phyloP scores from a whole-genome alignment of 2,113 vertebrate species.

The Channa argus region DNA sequence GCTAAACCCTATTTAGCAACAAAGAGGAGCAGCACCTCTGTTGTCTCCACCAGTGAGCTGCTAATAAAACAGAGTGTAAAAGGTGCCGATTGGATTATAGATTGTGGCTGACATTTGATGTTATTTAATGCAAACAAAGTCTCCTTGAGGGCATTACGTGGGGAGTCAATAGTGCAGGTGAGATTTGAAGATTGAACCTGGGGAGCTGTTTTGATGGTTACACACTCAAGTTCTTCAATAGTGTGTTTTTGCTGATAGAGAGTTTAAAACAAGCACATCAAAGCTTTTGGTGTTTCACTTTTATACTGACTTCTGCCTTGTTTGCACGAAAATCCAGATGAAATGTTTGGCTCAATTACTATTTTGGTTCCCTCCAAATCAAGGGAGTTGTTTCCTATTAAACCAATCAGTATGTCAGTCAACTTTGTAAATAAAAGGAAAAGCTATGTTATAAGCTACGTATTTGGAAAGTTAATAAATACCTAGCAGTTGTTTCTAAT shows the following conservation, averaged over 20 bases:
- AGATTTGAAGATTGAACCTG: slow-evolving; percentile 41
- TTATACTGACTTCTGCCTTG: slow-evolving; percentile 15
- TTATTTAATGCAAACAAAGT: slow-evolving; percentile 71
- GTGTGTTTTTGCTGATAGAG: slow-evolving; percentile 21
- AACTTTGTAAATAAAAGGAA: neutral
- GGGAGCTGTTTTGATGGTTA: slow-evolving; percentile 27
- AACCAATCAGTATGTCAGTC: slow-evolving; percentile 16
- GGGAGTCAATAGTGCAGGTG: slow-evolving; percentile 38
- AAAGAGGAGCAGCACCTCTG: slow-evolving; percentile 70
- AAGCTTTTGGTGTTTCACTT: slow-evolving; percentile 31
- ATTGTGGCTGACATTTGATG: slow-evolving; percentile 64
- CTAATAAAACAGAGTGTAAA: slow-evolving; percentile 62
- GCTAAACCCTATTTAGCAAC: slow-evolving; percentile 70
- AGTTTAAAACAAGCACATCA: slow-evolving; percentile 29
- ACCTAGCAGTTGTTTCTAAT: slow-evolving; percentile 2
- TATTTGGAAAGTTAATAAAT: slow-evolving; percentile 5
- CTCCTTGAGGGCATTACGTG: slow-evolving; percentile 52
- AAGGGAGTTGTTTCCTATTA: slow-evolving; percentile 31
- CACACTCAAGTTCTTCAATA: neutral
- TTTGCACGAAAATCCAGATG: slow-evolving; percentile 37
- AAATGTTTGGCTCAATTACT: slow-evolving; percentile 21
- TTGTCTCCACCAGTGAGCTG: slow-evolving; percentile 61
- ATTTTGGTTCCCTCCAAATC: slow-evolving; percentile 35
- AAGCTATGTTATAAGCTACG: slow-evolving; percentile 5
- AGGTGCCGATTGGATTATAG: slow-evolving; percentile 66